Evolutionary conservation across 1,140 invertebrate species (phyloP).

Genomic region (Agraylea sexmaculata): DNA sequence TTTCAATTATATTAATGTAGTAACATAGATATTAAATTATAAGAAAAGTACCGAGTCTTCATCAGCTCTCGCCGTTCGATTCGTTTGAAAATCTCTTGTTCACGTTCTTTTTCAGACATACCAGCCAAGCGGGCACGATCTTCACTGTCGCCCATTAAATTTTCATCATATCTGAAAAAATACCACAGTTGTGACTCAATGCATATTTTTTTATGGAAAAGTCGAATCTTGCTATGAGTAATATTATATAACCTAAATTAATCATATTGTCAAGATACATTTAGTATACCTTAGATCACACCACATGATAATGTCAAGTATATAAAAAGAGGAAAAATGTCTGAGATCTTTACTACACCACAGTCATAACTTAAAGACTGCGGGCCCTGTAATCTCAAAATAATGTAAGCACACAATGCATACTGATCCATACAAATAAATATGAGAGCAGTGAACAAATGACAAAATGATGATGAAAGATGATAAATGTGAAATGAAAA

Average conservation of each 20-base stretch:
- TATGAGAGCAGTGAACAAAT: too few species aligned
- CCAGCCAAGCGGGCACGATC: conserved; percentile 78
- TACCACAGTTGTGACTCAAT: conserved; percentile 47
- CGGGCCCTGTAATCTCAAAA: conserved; percentile 10
- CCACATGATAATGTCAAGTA: background rate
- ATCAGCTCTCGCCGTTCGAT: conserved; percentile 88
- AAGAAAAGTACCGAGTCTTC: conserved; percentile 57
- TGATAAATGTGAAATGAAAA: too few species aligned
- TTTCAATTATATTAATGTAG: conserved; percentile 13
- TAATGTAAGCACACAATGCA: conserved; percentile 10
- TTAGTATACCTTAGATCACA: conserved; percentile 5
- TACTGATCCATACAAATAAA: too few species aligned
- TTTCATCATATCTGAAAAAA: conserved; percentile 74
- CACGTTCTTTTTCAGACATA: conserved; percentile 94
- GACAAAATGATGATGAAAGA: too few species aligned
- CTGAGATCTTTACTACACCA: too few species aligned
- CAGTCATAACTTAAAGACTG: conserved; percentile 4
- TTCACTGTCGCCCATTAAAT: conserved; percentile 93
- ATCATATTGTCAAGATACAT: conserved; percentile 13
- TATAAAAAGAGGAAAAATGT: too few species aligned
- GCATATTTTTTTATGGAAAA: conserved; percentile 39
- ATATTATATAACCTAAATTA: conserved; percentile 8
- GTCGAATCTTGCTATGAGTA: conserved; percentile 50
- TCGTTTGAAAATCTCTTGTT: conserved; percentile 93
- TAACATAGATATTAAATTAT: too few species aligned